Conservation (phyloP, 2,797 vertebrate species). For the Hapalemur alaotrensis region DNA sequence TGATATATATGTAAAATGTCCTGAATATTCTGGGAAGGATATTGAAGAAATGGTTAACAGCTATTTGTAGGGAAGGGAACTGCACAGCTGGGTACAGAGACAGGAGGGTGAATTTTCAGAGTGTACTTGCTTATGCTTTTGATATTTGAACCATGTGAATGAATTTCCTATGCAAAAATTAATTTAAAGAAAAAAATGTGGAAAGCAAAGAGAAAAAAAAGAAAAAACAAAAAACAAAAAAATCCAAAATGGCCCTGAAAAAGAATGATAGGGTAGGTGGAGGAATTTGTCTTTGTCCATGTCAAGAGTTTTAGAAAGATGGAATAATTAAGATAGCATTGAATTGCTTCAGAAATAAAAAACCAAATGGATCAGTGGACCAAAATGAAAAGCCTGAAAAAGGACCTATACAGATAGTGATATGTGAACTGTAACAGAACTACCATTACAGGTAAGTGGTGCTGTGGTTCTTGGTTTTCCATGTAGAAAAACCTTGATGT, state of each 20-base stretch:
- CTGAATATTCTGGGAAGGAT: background rate
- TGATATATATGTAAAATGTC: background rate
- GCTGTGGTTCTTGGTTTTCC: background rate
- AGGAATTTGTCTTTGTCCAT: background rate
- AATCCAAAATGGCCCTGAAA: background rate
- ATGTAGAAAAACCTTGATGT: background rate
- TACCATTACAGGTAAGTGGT: background rate
- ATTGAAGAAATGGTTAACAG: background rate
- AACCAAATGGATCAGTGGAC: background rate
- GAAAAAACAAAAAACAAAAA: background rate
- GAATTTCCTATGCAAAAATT: background rate
- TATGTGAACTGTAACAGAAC: background rate
- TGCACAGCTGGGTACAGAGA: background rate
- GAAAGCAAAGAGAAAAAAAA: background rate
- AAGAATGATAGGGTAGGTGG: background rate
- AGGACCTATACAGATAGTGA: background rate
- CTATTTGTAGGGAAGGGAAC: background rate
- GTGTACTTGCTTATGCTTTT: background rate
- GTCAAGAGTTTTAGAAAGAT: background rate
- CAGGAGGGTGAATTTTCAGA: background rate
- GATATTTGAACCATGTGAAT: background rate
- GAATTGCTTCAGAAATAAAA: background rate
- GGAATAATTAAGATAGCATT: background rate
- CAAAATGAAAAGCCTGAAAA: background rate
- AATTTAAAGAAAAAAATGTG: background rate